phyloP scores from a whole-genome alignment of 2,113 vertebrate species.

The Phaethornis superciliosus region DNA sequence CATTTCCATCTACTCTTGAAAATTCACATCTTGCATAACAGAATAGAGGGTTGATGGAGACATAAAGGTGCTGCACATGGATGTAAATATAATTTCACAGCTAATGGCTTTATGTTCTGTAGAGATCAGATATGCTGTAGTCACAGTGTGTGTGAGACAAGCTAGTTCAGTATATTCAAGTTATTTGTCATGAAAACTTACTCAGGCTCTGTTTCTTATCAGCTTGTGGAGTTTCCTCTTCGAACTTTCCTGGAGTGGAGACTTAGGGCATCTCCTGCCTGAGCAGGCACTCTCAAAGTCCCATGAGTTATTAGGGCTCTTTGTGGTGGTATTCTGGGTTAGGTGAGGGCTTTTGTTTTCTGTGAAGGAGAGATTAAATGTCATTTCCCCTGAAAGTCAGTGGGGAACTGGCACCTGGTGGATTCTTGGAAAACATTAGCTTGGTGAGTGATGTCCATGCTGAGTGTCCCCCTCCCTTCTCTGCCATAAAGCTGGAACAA shows the following conservation, averaged over 20 bases:
- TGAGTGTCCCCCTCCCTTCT: background rate
- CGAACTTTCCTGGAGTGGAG: background rate
- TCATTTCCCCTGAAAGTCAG: background rate
- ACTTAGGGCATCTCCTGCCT: background rate
- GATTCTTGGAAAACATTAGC: background rate
- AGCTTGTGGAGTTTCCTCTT: background rate
- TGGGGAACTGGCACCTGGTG: background rate
- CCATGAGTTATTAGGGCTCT: background rate
- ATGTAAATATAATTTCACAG: background rate
- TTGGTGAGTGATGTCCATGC: background rate
- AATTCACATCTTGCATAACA: accelerated
- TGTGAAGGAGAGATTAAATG: background rate
- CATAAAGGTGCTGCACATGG: background rate
- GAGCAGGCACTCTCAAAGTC: background rate
- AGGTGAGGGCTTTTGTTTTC: background rate
- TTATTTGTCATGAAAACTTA: background rate
- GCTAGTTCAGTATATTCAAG: background rate
- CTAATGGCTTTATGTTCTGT: background rate
- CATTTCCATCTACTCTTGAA: background rate
- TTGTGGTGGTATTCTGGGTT: background rate
- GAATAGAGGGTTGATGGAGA: background rate
- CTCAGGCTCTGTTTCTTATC: background rate
- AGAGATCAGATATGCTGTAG: background rate
- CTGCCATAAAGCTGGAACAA: background rate
- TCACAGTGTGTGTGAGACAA: background rate